Conservation (phyloP, 2,797 vertebrate species). For the Lagocephalus sceleratus region DNA sequence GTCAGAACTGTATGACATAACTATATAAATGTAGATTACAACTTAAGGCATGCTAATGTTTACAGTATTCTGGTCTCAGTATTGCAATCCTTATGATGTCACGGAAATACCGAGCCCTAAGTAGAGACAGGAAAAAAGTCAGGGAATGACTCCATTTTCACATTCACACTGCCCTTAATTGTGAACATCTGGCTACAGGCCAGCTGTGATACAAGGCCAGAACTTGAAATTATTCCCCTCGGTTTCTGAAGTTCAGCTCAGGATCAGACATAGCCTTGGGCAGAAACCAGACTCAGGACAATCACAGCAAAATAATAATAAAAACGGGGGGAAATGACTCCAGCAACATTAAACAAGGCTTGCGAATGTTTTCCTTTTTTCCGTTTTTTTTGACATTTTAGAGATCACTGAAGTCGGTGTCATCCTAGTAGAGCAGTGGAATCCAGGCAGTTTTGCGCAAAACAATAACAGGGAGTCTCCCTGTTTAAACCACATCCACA, state of each 20-base stretch:
- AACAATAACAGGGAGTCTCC: too few relatives aligned
- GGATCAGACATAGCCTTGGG: conserved; percentile 63
- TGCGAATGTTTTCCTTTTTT: conserved; percentile 10
- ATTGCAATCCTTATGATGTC: too few relatives aligned
- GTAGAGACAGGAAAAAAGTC: conserved; percentile 25
- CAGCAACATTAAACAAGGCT: conserved; percentile 33
- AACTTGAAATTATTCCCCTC: conserved; percentile 43
- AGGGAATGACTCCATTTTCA: conserved; percentile 40
- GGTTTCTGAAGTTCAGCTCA: conserved; percentile 27
- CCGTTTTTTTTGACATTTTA: conserved; percentile 11
- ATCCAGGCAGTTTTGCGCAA: neutral
- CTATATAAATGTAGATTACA: too few relatives aligned
- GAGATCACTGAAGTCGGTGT: conserved; percentile 19
- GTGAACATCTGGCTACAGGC: conserved; percentile 37
- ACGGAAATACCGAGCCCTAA: neutral
- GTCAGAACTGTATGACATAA: too few relatives aligned
- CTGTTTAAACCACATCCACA: too few relatives aligned
- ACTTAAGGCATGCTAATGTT: too few relatives aligned
- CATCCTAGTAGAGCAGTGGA: conserved; percentile 3
- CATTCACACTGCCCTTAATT: conserved; percentile 33
- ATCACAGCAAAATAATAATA: conserved; percentile 20
- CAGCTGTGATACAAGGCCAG: conserved; percentile 35
- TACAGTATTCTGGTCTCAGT: too few relatives aligned
- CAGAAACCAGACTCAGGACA: conserved; percentile 48
- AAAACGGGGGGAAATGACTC: conserved; percentile 21